Conservation (phyloP, 2,888 invertebrate genomes). For the Desoria tigrina region DNA sequence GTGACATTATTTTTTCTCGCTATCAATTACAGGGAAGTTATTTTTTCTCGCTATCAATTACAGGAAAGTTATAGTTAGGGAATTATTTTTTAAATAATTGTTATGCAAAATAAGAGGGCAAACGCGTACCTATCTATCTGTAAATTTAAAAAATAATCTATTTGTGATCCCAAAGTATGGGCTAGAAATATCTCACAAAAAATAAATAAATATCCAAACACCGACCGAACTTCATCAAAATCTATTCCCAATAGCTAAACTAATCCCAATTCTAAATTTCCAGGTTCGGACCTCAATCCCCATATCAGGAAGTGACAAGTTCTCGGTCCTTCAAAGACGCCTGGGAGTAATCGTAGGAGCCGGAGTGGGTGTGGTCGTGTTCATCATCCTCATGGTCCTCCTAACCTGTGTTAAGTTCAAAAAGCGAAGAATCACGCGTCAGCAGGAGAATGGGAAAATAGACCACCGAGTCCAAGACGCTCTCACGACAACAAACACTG, state of each 20-base stretch:
- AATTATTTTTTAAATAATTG: too few species aligned
- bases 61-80: too few species aligned
- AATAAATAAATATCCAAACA: too few species aligned
- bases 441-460: slow-evolving; percentile 50
- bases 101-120: too few species aligned
- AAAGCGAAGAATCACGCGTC: slow-evolving; percentile 65
- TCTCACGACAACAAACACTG: slow-evolving; percentile 48
- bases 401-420: slow-evolving; percentile 82
- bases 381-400: slow-evolving; percentile 79
- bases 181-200: too few species aligned
- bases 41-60: too few species aligned
- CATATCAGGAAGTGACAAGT: slow-evolving; percentile 55
- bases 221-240: too few species aligned
- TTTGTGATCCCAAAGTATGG: too few species aligned
- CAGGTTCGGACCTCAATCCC: slow-evolving; percentile 57
- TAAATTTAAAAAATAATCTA: too few species aligned
- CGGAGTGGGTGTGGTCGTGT: slow-evolving; percentile 81
- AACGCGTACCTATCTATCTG: too few species aligned
- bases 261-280: background rate
- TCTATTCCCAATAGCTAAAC: background rate
- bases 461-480: slow-evolving; percentile 51
- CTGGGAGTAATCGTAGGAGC: slow-evolving; percentile 83
- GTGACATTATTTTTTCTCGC: too few species aligned
- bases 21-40: too few species aligned
- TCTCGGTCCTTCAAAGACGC: slow-evolving; percentile 74